Conservation (phyloP, 1,140 invertebrate species). For the Penaeus vannamei region DNA sequence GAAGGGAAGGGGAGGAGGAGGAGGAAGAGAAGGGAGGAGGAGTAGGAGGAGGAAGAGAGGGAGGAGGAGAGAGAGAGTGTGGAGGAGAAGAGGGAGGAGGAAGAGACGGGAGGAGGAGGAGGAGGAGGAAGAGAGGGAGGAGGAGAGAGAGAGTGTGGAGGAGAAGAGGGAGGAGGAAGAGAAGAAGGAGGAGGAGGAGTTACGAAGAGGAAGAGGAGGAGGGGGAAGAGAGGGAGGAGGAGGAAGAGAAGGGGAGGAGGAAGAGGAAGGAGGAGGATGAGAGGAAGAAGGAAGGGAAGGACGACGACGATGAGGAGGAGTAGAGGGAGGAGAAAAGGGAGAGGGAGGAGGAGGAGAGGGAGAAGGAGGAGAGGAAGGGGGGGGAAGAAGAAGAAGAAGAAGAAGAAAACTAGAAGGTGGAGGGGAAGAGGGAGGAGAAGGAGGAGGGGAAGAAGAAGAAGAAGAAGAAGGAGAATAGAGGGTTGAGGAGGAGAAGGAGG, state of each 20-base stretch:
- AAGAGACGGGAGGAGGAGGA: no score
- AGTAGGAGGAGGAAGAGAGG: no score
- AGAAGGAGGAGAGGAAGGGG: background rate
- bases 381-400: background rate
- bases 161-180: no score
- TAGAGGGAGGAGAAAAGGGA: background rate
- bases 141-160: background rate
- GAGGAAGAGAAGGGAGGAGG: no score
- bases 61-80: no score
- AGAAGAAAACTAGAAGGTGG: no score
- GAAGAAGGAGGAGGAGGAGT: no score
- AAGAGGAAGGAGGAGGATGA: background rate
- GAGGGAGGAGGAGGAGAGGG: background rate
- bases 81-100: no score
- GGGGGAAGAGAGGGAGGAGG: no score
- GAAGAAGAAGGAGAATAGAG: background rate
- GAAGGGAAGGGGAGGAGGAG: background rate
- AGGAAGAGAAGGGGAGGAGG: background rate
- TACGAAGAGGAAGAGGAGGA: no score
- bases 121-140: no score
- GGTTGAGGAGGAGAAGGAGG: background rate
- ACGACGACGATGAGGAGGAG: accelerated
- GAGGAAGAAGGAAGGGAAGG: no score
- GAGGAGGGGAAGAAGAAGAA: background rate
- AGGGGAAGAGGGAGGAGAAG: background rate